Percentiles rank a stretch among this genome's conserved stretches.
phyloP scores from a whole-genome alignment of 2,888 invertebrate species.

The Drosophila leonis region DNA sequence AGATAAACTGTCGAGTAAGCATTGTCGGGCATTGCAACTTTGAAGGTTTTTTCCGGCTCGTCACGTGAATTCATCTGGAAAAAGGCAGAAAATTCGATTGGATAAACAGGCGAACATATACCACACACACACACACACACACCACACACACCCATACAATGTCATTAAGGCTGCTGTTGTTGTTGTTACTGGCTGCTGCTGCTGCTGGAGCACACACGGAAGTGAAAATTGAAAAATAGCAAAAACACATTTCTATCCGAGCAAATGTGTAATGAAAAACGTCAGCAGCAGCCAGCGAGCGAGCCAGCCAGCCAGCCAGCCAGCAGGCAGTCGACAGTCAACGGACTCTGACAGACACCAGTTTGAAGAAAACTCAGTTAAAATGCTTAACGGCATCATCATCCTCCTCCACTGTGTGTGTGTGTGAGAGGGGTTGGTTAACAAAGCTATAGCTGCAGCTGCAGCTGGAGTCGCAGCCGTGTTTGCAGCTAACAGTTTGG shows the following conservation, averaged over 20 bases:
- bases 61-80: slow-evolving; percentile 94
- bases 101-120: slow-evolving; percentile 58
- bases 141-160: slow-evolving; percentile 38
- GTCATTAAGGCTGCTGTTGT: slow-evolving; percentile 49
- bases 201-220: slow-evolving; percentile 56
- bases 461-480: slow-evolving; percentile 9
- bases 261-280: slow-evolving; percentile 77
- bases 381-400: slow-evolving; percentile 74
- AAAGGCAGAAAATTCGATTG: slow-evolving; percentile 78
- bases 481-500: slow-evolving; percentile 46
- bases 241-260: slow-evolving; percentile 71
- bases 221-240: slow-evolving; percentile 80
- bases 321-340: slow-evolving; percentile 47
- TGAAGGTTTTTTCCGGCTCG: slow-evolving; percentile 94
- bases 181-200: slow-evolving; percentile 1
- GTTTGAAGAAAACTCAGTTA: slow-evolving; percentile 74
- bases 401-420: slow-evolving; percentile 5
- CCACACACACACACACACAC: slow-evolving; percentile 33
- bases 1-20: slow-evolving; percentile 93
- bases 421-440: not conserved
- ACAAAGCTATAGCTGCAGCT: slow-evolving; percentile 13
- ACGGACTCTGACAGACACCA: slow-evolving; percentile 50
- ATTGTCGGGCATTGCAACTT: slow-evolving; percentile 95
- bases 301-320: slow-evolving; percentile 5
- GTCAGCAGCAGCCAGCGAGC: slow-evolving; percentile 60